Percentiles rank a stretch among this genome's conserved stretches.
These are phyloP conservation scores for Musca domestica DNA, from an alignment of 1,140 invertebrate genomes.

Conservation along the genomic window DNA sequence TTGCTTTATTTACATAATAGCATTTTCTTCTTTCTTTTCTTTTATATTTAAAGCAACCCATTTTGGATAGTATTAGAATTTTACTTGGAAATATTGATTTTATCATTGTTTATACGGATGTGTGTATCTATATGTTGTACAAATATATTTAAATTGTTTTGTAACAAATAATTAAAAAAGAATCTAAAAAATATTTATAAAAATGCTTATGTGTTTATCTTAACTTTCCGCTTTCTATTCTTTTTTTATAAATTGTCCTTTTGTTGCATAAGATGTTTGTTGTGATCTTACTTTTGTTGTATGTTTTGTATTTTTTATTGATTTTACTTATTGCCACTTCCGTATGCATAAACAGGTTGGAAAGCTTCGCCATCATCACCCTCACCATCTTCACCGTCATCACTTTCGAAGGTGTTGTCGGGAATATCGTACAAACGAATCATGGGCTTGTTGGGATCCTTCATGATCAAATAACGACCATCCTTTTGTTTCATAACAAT, in stretches of 20 bases:
- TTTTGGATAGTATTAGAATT: too few species aligned
- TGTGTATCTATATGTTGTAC: not conserved
- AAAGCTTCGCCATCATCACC: slow-evolving; percentile 70
- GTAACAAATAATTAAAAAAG: slow-evolving; percentile 14
- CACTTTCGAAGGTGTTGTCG: slow-evolving; percentile 97
- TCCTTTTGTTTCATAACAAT: slow-evolving; percentile 97
- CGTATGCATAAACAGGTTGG: slow-evolving; percentile 48
- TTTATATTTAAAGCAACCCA: too few species aligned
- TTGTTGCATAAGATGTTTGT: too few species aligned
- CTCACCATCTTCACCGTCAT: slow-evolving; percentile 83
- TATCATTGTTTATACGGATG: not conserved
- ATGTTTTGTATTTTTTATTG: not conserved
- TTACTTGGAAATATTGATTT: too few species aligned
- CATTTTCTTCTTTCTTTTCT: too few species aligned
- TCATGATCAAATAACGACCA: slow-evolving; percentile 98
- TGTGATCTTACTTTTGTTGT: not conserved
- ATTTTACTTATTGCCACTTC: slow-evolving; percentile 25
- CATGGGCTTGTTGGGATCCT: slow-evolving; percentile 98
- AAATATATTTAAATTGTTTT: slow-evolving; percentile 2
- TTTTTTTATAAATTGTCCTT: too few species aligned
- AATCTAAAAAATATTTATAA: not conserved
- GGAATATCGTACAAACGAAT: slow-evolving; percentile 96
- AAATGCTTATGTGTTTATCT: slow-evolving; percentile 3
- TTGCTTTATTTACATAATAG: too few species aligned
- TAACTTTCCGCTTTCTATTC: not conserved